Conservation (phyloP, 2,797 vertebrate genomes). For the Brotula barbata region DNA sequence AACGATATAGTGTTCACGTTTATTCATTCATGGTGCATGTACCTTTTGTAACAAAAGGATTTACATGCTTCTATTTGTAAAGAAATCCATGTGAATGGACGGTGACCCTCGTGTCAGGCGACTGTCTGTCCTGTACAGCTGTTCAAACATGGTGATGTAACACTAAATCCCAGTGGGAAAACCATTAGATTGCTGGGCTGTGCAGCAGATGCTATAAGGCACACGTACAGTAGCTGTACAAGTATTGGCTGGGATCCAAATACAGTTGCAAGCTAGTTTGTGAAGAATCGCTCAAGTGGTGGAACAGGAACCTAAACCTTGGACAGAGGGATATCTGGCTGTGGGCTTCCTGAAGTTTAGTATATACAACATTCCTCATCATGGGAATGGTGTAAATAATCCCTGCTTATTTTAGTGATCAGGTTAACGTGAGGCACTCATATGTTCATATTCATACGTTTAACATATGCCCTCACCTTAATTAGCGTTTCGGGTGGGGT, state of each 20-base stretch:
- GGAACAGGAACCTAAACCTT: conserved; percentile 16
- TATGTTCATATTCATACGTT: too few relatives aligned
- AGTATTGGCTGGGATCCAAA: conserved; percentile 22
- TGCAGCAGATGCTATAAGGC: not conserved
- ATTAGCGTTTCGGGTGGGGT: too few relatives aligned
- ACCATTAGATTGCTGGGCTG: conserved; percentile 30
- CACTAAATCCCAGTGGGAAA: conserved; percentile 43
- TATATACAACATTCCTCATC: too few relatives aligned
- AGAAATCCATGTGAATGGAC: conserved; percentile 31
- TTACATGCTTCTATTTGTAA: not conserved
- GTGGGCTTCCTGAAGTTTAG: too few relatives aligned
- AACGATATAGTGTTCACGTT: conserved; percentile 22
- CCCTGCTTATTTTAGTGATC: too few relatives aligned
- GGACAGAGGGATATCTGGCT: too few relatives aligned
- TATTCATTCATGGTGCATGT: not conserved
- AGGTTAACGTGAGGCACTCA: too few relatives aligned
- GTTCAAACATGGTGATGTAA: conserved; percentile 68
- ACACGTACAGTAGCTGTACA: conserved; percentile 45
- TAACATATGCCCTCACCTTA: too few relatives aligned
- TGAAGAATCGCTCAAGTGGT: conserved; percentile 1
- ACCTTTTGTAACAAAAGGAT: not conserved
- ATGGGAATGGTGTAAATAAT: too few relatives aligned
- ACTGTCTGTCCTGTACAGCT: conserved; percentile 62
- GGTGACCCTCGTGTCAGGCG: conserved; percentile 29
- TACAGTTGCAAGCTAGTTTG: conserved; percentile 3